phyloP scores from a whole-genome alignment of 2,113 vertebrate genomes.

The Phyllostomus hastatus region DNA sequence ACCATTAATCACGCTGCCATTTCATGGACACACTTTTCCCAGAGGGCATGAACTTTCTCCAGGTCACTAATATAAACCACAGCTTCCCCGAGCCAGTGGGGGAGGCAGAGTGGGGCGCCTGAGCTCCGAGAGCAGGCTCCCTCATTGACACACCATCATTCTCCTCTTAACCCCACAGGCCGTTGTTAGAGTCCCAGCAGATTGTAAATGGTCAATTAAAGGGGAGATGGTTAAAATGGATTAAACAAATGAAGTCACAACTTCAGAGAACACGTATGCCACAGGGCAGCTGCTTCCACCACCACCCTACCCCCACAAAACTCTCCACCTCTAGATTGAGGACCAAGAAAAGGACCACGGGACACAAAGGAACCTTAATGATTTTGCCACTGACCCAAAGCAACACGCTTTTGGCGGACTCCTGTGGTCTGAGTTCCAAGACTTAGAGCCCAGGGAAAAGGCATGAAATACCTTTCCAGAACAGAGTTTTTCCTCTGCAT shows the following conservation, averaged over 20 bases:
- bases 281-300: neutral
- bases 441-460: neutral
- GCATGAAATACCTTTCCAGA: neutral
- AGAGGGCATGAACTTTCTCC: constrained; percentile 86
- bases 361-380: neutral
- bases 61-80: constrained; percentile 90
- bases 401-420: neutral
- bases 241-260: constrained; percentile 39
- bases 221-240: constrained; percentile 45
- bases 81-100: constrained; percentile 75
- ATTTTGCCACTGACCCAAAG: constrained; percentile 29
- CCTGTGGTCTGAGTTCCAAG: neutral
- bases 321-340: neutral
- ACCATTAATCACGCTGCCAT: constrained; percentile 88
- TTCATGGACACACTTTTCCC: constrained; percentile 80
- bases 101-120: constrained; percentile 52
- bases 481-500: neutral
- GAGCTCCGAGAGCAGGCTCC: constrained; percentile 73
- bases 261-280: neutral
- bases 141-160: constrained; percentile 73
- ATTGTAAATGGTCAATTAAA: constrained; percentile 72
- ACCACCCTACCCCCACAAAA: neutral
- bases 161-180: constrained; percentile 69
- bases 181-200: constrained; percentile 60
- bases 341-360: neutral